Evolutionary conservation across 64 coral and sea anemone species (phyloP).

Genomic region (Stichodactyla mertensii): DNA sequence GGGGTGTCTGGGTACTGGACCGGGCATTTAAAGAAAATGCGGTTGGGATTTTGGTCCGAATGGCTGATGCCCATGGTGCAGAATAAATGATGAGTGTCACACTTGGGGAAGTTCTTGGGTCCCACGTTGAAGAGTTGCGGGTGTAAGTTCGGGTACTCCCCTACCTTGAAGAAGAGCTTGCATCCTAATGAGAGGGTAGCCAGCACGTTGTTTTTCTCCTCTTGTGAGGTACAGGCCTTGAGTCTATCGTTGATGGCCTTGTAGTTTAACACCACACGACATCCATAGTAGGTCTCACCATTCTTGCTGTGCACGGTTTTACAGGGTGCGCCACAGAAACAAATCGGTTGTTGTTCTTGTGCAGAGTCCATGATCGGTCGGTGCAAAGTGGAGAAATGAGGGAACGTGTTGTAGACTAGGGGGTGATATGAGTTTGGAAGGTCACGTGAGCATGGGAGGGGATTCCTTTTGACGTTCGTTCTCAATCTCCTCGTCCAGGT

Average conservation of each 20-base stretch:
- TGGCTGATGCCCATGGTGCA: neutral
- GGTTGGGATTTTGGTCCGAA: neutral
- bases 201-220: neutral
- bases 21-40: neutral
- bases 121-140: accelerated
- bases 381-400: too few species aligned
- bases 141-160: neutral
- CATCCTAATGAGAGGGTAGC: neutral
- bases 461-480: too few species aligned
- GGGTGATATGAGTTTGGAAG: too few species aligned
- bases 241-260: neutral
- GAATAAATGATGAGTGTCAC: neutral
- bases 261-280: neutral
- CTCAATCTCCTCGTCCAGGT: too few species aligned
- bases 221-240: neutral
- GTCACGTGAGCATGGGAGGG: too few species aligned
- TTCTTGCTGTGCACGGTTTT: neutral
- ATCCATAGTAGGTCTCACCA: neutral
- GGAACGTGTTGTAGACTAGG: too few species aligned
- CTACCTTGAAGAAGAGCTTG: neutral
- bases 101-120: neutral
- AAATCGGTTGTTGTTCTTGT: neutral
- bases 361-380: too few species aligned
- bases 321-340: neutral
- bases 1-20: neutral